Base-by-base conservation (phyloP, 2,113 vertebrate genomes). In the Forbesichthys papilliferus region DNA sequence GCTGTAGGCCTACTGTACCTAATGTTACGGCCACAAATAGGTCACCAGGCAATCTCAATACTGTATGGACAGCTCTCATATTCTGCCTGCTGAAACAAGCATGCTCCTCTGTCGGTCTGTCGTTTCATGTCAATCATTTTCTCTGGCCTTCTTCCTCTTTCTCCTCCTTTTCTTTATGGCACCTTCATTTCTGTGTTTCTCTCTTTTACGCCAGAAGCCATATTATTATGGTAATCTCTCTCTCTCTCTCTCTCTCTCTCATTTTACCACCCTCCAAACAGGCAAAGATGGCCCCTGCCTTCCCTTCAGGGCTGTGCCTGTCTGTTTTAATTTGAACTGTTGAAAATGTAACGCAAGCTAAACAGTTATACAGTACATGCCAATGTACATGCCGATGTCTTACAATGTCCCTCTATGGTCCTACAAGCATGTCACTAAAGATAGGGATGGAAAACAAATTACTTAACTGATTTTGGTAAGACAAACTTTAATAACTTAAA, bases 241-340 rank as follows among this genome's bases (percentile, higher is more conserved):
- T 13, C 49, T 51, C 11, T 54, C 55, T 13, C 49, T 51, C 11
- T 27, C 55, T 57, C 18, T 33, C 18, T 27, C 20, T 51, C 48
- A 52, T 34, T 9, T 11, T 51, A 27, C 14, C 48, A 27, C 9
- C 14, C 18, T 33, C 18, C 52, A 54, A 16, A 42, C 52, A 54
- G 52, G 52, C n/a, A 54, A 7, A 6, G 7, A 54, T 14, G 13
- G 52, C 8, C 16, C 55, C 55, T 58, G 61, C 71, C 74, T 54
- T 61, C 36, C 67, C 81, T 72, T 57, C 67, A 77, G 71, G 77
- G 52, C 61, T n/a, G 12, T 46, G 18, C 11, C 59, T 64, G 52
- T 60, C 67, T 34, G 36, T 42, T 42, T 42, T 5, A 42, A 42
- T 42, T 42, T 42, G 36, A 42, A 42, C 7, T 42, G 36, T 5